Percentiles rank a stretch among this genome's conserved stretches.
phyloP scores from a whole-genome alignment of 2,888 invertebrate species.

The Caenorhabditis plicata region DNA sequence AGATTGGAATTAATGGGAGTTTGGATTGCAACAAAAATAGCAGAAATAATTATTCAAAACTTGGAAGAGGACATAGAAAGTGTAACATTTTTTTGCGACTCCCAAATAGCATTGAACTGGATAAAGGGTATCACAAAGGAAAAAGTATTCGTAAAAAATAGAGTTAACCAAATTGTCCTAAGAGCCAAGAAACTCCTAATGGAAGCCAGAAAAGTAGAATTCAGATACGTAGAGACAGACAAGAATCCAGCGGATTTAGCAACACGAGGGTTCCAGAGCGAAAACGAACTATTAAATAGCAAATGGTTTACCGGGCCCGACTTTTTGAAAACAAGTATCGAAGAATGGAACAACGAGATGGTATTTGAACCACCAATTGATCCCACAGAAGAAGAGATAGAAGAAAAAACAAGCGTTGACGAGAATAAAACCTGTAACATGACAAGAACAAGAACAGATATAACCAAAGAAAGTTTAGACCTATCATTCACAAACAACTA shows the following conservation, averaged over 20 bases:
- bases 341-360: not conserved
- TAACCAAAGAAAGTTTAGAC: too few species aligned
- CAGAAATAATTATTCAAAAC: not conserved
- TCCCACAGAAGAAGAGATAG: not conserved
- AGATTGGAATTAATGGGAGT: constrained; percentile 8
- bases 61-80: not conserved
- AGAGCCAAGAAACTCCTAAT: not conserved
- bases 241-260: constrained; percentile 9
- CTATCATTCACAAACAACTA: too few species aligned
- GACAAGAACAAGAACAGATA: too few species aligned
- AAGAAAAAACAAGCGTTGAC: not conserved
- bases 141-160: constrained; percentile 6
- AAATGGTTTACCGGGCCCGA: constrained; percentile 7
- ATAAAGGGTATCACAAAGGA: not conserved
- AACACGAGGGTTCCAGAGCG: constrained; percentile 4
- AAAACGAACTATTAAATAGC: not conserved
- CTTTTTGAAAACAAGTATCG: not conserved
- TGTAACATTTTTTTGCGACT: constrained; percentile 1
- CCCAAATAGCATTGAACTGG: constrained; percentile 1
- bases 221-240: constrained; percentile 3
- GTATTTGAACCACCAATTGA: not conserved
- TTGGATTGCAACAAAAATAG: not conserved
- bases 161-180: constrained; percentile 1
- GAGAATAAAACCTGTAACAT: too few species aligned
- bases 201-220: not conserved